Conservation (phyloP, 2,113 vertebrate species). For the Taxidea taxus region DNA sequence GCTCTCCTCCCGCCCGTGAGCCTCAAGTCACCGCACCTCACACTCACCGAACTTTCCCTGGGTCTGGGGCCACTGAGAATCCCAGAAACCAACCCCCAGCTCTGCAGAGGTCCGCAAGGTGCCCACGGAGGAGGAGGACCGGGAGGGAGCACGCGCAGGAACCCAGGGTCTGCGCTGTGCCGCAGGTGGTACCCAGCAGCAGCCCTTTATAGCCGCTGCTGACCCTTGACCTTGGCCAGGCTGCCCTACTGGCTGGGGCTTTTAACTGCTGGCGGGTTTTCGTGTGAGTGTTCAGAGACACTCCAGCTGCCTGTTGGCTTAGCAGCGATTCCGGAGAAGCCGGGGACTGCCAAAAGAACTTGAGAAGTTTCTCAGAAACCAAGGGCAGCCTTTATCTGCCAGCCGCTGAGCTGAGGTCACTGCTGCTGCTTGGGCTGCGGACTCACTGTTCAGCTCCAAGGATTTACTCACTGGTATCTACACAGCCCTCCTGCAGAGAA, state of each 20-base stretch:
- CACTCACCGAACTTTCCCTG: constrained; percentile 52
- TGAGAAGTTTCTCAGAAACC: constrained; percentile 56
- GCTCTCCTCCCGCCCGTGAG: background rate
- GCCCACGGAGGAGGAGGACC: background rate
- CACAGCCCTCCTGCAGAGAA: background rate
- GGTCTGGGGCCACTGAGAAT: background rate
- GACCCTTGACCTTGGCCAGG: background rate
- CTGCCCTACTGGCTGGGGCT: background rate
- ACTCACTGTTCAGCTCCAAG: background rate
- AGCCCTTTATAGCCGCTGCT: background rate
- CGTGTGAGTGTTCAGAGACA: background rate
- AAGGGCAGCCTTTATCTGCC: background rate
- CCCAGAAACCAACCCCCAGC: background rate
- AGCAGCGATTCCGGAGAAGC: background rate
- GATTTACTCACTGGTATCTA: background rate
- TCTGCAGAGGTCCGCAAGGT: background rate
- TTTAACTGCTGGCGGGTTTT: background rate
- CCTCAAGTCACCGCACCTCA: background rate
- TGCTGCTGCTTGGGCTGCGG: background rate
- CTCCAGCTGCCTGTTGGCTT: constrained; percentile 51
- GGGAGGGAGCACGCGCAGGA: rapidly evolving
- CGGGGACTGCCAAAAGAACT: background rate
- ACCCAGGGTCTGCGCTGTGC: rapidly evolving
- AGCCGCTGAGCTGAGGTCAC: background rate
- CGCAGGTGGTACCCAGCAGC: background rate